Conservation (phyloP, 2,888 invertebrate genomes). For the Epinotia brunnichana region DNA sequence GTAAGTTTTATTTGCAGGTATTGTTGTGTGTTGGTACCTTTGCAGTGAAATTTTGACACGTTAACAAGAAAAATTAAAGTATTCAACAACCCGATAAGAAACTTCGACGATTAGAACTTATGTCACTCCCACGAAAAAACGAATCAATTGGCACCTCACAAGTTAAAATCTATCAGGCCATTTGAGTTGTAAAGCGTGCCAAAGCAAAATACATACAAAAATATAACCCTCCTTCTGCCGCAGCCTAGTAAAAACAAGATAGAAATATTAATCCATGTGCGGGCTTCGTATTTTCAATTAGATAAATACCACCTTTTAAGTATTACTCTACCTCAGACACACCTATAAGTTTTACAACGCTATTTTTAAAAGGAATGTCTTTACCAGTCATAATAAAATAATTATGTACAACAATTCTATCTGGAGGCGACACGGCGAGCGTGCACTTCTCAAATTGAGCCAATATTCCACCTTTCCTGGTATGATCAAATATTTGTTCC, state of each 20-base stretch:
- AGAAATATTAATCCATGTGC: neutral
- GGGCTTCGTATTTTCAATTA: neutral
- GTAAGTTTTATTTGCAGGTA: no score
- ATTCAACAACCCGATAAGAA: no score
- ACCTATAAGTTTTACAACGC: conserved; percentile 20
- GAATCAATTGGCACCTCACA: no score
- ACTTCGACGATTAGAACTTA: no score
- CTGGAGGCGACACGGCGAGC: conserved; percentile 30
- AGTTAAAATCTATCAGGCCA: no score
- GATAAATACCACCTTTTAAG: neutral
- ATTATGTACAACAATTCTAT: conserved; percentile 43
- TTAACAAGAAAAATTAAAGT: no score
- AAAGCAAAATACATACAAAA: no score
- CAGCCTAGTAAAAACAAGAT: neutral
- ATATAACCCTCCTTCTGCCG: no score
- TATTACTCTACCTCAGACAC: neutral
- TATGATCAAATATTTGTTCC: conserved; percentile 36
- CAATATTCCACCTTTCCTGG: conserved; percentile 34
- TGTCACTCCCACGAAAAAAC: no score
- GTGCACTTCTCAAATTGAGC: conserved; percentile 37
- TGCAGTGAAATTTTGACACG: no score
- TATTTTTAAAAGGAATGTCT: conserved; percentile 29
- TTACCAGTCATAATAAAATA: conserved; percentile 42
- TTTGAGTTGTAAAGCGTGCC: no score
- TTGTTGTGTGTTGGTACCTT: no score